Evolutionary conservation across 2,113 vertebrate species (phyloP), one percentile per base, ranked within the genome.

Genomic region (Saccopteryx bilineata): DNA sequence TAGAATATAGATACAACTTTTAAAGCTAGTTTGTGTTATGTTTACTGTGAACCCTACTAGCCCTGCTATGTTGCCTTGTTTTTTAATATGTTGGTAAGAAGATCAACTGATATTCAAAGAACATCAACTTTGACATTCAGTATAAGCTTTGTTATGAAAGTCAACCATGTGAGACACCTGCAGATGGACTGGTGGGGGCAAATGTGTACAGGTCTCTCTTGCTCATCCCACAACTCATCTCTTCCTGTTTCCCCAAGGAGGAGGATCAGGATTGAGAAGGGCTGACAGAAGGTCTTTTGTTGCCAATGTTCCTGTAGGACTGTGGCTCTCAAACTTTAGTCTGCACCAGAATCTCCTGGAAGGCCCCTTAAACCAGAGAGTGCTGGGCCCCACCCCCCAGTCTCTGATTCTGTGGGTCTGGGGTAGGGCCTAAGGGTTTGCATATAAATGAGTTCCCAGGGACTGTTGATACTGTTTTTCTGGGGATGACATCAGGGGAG

Each of bases 391-490:
- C 13, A 48, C 8, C 5, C 5, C 2, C 6, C 12, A 31, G 19
- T 31, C 95, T 81, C 63, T n/a, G 82, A 71, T 92, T 84, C 56
- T 68, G 15, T 46, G 50, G 9, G n/a, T 76, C 61, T 84, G 24
- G 72, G n/a, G 12, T 31, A 5, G 5, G 24, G n/a, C 28, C 84
- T 72, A 7, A 72, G n/a, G 19, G 54, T 84, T 28, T 71, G n/a
- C 54, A 63, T 91, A 82, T 75, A 81, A 91, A 28, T 71, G 84
- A 80, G 46, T 90, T 96, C 54, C 33, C 7, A 87, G 56, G 46
- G 68, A 14, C 50, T 28, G 10, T 6, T 60, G 28, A 58, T 79
- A 39, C 6, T 31, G 21, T 54, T 72, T 58, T 26, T 33, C 15
- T 24, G 66, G 61, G 50, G 9, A 63, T 33, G 79, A n/a, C 2